A percentile compares a stretch with the other conserved stretches of the same genome.
Conservation (phyloP, 2,888 invertebrate genomes). For the Sphaeridia pumilis region DNA sequence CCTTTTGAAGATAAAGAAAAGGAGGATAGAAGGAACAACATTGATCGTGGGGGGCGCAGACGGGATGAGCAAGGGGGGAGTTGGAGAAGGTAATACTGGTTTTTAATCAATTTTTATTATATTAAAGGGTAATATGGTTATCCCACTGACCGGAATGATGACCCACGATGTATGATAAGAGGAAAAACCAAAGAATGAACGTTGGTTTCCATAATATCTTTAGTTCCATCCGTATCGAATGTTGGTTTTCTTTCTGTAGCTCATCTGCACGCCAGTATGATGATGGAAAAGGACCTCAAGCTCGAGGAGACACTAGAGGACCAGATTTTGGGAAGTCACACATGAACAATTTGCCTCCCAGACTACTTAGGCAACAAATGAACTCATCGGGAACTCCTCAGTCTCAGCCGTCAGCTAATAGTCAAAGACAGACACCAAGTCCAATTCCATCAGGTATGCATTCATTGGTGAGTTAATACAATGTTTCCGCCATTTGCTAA, state of each 20-base stretch:
- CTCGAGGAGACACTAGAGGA: slow-evolving; percentile 11
- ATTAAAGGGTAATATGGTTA: background rate
- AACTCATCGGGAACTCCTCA: slow-evolving; percentile 1
- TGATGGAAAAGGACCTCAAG: slow-evolving; percentile 21
- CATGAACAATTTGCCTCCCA: slow-evolving; percentile 29
- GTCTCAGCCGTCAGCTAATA: slow-evolving; percentile 14
- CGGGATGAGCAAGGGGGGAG: slow-evolving; percentile 21
- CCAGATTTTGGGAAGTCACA: slow-evolving; percentile 22
- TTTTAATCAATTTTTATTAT: background rate
- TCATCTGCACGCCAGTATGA: slow-evolving; percentile 21
- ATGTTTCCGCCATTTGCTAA: too few species aligned
- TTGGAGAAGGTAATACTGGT: slow-evolving; percentile 25
- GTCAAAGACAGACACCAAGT: slow-evolving; percentile 33
- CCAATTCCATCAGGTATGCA: slow-evolving; percentile 9
- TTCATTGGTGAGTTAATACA: too few species aligned
- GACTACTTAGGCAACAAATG: slow-evolving; percentile 26
- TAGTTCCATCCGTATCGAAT: background rate
- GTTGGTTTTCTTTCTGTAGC: background rate
- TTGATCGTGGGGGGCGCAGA: background rate
- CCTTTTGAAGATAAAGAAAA: background rate
- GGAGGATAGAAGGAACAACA: background rate
- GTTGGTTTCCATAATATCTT: too few species aligned
- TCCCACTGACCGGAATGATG: background rate
- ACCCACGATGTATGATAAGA: too few species aligned
- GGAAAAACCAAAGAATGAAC: too few species aligned